Percentiles rank a stretch among this genome's conserved stretches.
These are phyloP conservation scores for Micronycteris hirsuta DNA, from an alignment of 2,113 vertebrate species.

Conservation along the genomic window DNA sequence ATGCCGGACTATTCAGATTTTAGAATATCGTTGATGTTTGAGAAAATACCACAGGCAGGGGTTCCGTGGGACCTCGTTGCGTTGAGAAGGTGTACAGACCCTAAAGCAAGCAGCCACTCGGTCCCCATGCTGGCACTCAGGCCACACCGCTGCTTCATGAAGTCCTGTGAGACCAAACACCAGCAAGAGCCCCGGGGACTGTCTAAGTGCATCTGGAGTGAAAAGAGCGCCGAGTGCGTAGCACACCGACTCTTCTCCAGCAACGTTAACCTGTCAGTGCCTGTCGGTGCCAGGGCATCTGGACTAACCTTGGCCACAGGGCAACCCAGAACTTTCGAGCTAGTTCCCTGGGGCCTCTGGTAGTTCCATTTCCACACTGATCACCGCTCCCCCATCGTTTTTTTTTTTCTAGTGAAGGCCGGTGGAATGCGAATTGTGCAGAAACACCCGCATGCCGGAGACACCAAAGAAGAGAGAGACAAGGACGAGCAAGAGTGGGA, in stretches of 20 bases:
- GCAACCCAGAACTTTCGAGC: accelerated
- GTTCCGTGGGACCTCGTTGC: neutral
- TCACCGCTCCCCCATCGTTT: neutral
- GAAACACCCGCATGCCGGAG: slow-evolving; percentile 89
- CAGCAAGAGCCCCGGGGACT: neutral
- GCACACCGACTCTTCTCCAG: accelerated
- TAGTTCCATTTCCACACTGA: neutral
- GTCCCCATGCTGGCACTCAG: accelerated
- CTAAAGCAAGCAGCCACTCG: neutral
- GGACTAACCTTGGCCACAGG: accelerated
- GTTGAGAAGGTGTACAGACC: accelerated
- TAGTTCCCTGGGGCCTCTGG: accelerated
- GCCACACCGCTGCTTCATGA: accelerated
- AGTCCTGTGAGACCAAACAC: neutral
- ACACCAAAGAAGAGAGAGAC: slow-evolving; percentile 86
- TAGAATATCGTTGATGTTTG: neutral
- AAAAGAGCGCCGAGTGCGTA: accelerated
- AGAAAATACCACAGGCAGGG: neutral
- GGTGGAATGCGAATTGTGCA: slow-evolving; percentile 98
- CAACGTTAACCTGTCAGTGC: accelerated
- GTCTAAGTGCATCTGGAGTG: neutral
- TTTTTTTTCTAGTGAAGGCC: slow-evolving; percentile 89
- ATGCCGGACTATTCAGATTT: neutral
- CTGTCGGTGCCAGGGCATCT: neutral
- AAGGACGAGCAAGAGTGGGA: slow-evolving; percentile 93